phyloP scores from a whole-genome alignment of 2,113 vertebrate species.

The Laticauda colubrina region DNA sequence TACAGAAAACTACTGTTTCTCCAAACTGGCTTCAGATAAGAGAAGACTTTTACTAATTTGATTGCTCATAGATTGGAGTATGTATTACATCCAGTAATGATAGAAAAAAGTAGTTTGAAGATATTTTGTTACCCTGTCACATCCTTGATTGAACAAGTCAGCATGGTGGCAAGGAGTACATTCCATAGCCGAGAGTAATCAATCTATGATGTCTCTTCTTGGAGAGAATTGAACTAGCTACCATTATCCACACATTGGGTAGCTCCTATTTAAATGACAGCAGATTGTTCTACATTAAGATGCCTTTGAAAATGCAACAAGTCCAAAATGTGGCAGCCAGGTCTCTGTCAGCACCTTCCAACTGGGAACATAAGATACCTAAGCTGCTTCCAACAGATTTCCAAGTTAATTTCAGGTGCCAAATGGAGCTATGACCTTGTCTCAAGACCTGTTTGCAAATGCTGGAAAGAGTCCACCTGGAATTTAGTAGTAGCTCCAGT shows the following conservation, averaged over 20 bases:
- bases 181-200: not conserved
- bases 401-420: not conserved
- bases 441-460: not conserved
- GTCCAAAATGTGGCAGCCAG: not conserved
- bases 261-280: not conserved
- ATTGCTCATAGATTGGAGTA: too few species aligned
- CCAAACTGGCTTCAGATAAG: not conserved
- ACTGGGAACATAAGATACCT: not conserved
- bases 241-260: not conserved
- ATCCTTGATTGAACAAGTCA: not conserved
- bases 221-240: not conserved
- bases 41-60: not conserved
- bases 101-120: not conserved
- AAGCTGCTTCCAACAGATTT: not conserved
- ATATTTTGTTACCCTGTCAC: not conserved
- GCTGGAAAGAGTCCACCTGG: not conserved
- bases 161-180: not conserved
- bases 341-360: not conserved
- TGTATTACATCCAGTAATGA: not conserved
- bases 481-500: not conserved
- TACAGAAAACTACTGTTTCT: not conserved
- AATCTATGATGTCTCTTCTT: not conserved
- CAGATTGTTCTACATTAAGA: not conserved
- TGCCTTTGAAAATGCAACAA: not conserved
- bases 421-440: not conserved